Conservation (phyloP, 2,888 invertebrate genomes). For the Netelia fuscicornis region DNA sequence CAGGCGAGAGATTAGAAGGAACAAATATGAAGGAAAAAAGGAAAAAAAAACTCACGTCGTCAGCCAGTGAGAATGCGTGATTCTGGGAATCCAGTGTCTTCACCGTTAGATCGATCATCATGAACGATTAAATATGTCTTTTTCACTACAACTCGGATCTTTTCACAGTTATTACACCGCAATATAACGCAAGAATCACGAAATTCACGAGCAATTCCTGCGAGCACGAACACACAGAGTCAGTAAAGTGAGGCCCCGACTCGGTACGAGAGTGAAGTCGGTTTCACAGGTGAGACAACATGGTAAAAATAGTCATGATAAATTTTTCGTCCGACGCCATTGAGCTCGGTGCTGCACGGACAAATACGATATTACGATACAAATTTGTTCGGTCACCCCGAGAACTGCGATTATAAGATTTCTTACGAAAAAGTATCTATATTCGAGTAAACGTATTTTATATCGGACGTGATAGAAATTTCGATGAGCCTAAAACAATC, state of each 20-base stretch:
- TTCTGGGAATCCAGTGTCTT: conserved; percentile 96
- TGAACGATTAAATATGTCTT: conserved; percentile 68
- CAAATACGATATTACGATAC: neutral
- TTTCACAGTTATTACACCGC: neutral
- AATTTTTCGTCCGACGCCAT: neutral
- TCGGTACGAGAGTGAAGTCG: conserved; percentile 45
- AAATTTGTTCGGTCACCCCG: too few relatives aligned
- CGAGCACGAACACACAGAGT: neutral
- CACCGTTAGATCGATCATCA: conserved; percentile 93
- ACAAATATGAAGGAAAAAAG: conserved; percentile 5
- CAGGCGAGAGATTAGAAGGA: conserved; percentile 42
- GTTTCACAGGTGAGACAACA: conserved; percentile 54
- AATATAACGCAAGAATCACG: conserved; percentile 8
- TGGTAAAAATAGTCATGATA: conserved; percentile 17
- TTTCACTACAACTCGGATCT: conserved; percentile 3
- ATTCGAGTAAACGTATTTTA: neutral
- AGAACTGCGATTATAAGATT: too few relatives aligned
- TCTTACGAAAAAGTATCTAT: neutral
- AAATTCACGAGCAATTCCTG: neutral
- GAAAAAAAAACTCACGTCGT: conserved; percentile 90
- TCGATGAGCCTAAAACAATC: neutral
- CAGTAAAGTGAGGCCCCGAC: conserved; percentile 6
- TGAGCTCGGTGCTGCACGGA: neutral
- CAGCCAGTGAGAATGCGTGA: conserved; percentile 92
- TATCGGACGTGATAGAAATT: neutral